Evolutionary conservation across 2,888 invertebrate species (phyloP).

Genomic region (Antheraea yamamai): DNA sequence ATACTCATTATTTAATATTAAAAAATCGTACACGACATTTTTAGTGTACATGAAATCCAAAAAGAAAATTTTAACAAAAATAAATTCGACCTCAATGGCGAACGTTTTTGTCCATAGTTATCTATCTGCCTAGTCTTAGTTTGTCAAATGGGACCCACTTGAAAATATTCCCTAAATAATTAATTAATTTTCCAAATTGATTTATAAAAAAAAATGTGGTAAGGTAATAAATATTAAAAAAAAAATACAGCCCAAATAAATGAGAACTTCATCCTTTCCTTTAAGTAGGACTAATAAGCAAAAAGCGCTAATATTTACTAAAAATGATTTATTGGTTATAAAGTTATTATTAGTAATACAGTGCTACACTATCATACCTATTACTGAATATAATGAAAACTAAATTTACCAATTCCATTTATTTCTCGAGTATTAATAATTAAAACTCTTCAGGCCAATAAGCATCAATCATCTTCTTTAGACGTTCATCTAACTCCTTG

Average conservation of each 20-base stretch:
- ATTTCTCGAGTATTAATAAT: background rate
- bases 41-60: background rate
- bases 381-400: background rate
- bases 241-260: too few relatives aligned
- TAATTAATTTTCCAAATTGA: too few relatives aligned
- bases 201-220: too few relatives aligned
- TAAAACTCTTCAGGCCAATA: constrained; percentile 55
- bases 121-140: background rate
- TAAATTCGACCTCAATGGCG: too few relatives aligned
- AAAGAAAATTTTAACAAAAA: too few relatives aligned
- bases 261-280: too few relatives aligned
- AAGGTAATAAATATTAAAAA: too few relatives aligned
- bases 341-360: background rate
- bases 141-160: too few relatives aligned
- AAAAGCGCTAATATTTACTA: background rate
- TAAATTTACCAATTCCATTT: background rate
- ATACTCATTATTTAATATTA: background rate
- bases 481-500: constrained; percentile 51
- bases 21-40: background rate
- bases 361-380: background rate
- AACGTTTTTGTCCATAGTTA: too few relatives aligned
- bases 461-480: constrained; percentile 58
- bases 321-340: background rate
- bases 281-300: too few relatives aligned
- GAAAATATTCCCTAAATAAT: too few relatives aligned